Conservation (phyloP, 2,888 invertebrate genomes). For the Tuberolachnus salignus region DNA sequence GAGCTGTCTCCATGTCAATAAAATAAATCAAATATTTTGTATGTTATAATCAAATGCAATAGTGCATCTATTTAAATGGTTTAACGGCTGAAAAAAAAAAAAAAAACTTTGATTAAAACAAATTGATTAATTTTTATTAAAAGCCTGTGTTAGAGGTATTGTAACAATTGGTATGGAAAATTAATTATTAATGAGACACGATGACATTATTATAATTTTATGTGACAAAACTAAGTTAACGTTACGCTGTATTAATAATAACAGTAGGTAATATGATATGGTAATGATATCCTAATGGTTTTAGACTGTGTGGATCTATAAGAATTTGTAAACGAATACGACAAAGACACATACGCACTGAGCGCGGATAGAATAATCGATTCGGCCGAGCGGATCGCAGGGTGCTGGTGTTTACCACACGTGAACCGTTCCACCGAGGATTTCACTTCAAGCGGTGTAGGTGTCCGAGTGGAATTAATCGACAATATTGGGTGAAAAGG, state of each 20-base stretch:
- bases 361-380: too few relatives aligned
- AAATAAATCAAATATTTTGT: conserved; percentile 11
- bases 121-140: not conserved
- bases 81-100: conserved; percentile 10
- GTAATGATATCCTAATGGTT: too few relatives aligned
- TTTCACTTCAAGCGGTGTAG: too few relatives aligned
- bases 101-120: not conserved
- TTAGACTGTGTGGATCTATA: too few relatives aligned
- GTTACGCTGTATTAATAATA: not conserved
- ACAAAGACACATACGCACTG: too few relatives aligned
- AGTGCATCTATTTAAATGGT: conserved; percentile 27
- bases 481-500: too few relatives aligned
- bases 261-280: not conserved
- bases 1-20: conserved; percentile 34
- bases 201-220: not conserved
- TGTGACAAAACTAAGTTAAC: not conserved
- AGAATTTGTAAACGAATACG: too few relatives aligned
- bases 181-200: conserved; percentile 26
- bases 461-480: too few relatives aligned
- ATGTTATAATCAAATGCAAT: conserved; percentile 7
- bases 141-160: not conserved
- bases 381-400: too few relatives aligned
- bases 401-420: too few relatives aligned
- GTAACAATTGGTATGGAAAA: not conserved
- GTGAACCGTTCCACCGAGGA: too few relatives aligned